Evolutionary conservation across 1,140 invertebrate genomes (phyloP).

Genomic region (Aphidius ervi): DNA sequence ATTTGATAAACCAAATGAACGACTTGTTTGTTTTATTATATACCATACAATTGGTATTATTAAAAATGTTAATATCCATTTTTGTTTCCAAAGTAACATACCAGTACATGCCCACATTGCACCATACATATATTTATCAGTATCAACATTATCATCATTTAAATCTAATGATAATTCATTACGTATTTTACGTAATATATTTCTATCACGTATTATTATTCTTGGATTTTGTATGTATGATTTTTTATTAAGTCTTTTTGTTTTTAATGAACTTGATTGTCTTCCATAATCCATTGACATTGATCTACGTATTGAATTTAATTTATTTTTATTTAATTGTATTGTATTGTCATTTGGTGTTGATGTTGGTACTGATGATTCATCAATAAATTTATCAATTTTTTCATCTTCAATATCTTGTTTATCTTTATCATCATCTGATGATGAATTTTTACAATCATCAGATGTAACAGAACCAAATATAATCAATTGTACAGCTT

Average conservation of each 20-base stretch:
- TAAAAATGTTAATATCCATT: conserved; percentile 66
- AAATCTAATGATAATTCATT: conserved; percentile 32
- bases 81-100: conserved; percentile 68
- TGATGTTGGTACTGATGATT: background rate
- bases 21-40: conserved; percentile 57
- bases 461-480: conserved; percentile 21
- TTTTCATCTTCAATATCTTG: conserved; percentile 18
- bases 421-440: background rate
- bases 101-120: conserved; percentile 65
- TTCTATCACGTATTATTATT: conserved; percentile 33
- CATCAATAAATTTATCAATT: conserved; percentile 21
- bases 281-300: too few relatives aligned
- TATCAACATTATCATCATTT: conserved; percentile 43
- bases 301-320: conserved; percentile 23
- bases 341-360: too few relatives aligned
- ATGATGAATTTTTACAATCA: too few relatives aligned
- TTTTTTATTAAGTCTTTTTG: too few relatives aligned
- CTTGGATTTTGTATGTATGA: background rate
- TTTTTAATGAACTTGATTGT: too few relatives aligned
- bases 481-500: conserved; percentile 39
- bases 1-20: conserved; percentile 52
- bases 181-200: conserved; percentile 42
- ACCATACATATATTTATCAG: conserved; percentile 63
- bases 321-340: background rate
- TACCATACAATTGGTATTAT: conserved; percentile 65